Percentiles rank a stretch among this genome's conserved stretches.
phyloP scores from a whole-genome alignment of 2,113 vertebrate species.

The Porphyrio hochstetteri region DNA sequence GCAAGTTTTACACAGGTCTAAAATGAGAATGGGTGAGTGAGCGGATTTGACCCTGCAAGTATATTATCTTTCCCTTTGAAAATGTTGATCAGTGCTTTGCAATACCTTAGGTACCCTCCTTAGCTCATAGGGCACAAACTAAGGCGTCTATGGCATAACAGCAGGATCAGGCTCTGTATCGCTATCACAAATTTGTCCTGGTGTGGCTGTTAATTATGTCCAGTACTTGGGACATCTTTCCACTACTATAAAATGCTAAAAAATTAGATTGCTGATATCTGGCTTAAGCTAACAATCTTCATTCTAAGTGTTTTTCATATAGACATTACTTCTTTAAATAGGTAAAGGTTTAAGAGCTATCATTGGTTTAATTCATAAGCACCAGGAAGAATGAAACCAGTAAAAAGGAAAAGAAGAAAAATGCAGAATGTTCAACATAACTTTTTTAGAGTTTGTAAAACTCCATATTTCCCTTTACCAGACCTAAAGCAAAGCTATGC shows the following conservation, averaged over 20 bases:
- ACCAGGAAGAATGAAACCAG: background rate
- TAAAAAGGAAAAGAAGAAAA: background rate
- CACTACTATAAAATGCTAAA: background rate
- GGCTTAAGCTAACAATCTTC: background rate
- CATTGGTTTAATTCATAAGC: background rate
- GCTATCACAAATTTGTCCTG: background rate
- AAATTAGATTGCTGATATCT: background rate
- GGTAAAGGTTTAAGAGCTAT: background rate
- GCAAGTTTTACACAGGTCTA: background rate
- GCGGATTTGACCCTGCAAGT: background rate
- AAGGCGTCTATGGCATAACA: background rate
- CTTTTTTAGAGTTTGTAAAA: background rate
- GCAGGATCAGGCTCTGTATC: background rate
- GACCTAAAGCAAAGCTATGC: background rate
- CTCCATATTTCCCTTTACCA: background rate
- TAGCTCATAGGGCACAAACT: rapidly evolving
- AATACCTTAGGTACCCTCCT: background rate
- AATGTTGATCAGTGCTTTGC: background rate
- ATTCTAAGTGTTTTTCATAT: background rate
- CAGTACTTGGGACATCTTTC: background rate
- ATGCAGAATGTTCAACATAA: background rate
- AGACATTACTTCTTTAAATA: background rate
- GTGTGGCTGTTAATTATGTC: background rate
- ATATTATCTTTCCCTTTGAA: background rate
- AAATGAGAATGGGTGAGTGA: background rate